Base-by-base conservation (phyloP, 2,113 vertebrate genomes). In the Rhinichthys klamathensis region DNA sequence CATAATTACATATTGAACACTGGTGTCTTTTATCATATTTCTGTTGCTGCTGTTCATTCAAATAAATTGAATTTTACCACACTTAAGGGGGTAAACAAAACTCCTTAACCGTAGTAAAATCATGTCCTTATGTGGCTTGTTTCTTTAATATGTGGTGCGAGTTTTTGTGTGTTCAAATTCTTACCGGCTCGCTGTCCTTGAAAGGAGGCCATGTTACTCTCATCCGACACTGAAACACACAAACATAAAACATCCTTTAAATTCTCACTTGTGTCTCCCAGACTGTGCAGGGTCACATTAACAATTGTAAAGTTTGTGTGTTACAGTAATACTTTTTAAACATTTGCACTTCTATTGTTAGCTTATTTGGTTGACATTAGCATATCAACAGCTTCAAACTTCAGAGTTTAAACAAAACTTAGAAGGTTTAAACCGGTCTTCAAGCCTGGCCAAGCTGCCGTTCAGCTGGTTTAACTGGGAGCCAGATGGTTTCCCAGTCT, bases 141-240 rank as follows among this genome's bases (percentile, higher is more conserved):
- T 56, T n/a, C 16, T 41, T 63, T 27, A 11, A 49, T 51, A 69
- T n/a, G 77, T 51, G n/a, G 30, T 38, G 69, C 63, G 38, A 38
- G 78, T 23, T 35, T 35, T 49, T n/a, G 67, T 25, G 25, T 75
- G n/a, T 44, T 38, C 25, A 25, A 54, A 11, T 76, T 49, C 80
- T 69, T 81, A 82, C 86, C 88, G 21, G 49, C 51, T 77, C 21
- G 63, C 30, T 74, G 82, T 77, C 60, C 27, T 78, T 80, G 70
- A 35, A 70, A 74, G 32, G 41, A 85, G 3, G 81, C 70, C 12
- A 82, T 54, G 72, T 82, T 89, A 27, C 85, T 84, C 65, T 88
- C 84, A 75, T 87, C 87, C 15, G 85, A 44, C 60, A 85, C 75
- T 83, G 79, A 32, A 88, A 84, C 35, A 84, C 16, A 82, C 18